phyloP scores from a whole-genome alignment of 2,888 invertebrate genomes.

The Phymatocera aterrima region DNA sequence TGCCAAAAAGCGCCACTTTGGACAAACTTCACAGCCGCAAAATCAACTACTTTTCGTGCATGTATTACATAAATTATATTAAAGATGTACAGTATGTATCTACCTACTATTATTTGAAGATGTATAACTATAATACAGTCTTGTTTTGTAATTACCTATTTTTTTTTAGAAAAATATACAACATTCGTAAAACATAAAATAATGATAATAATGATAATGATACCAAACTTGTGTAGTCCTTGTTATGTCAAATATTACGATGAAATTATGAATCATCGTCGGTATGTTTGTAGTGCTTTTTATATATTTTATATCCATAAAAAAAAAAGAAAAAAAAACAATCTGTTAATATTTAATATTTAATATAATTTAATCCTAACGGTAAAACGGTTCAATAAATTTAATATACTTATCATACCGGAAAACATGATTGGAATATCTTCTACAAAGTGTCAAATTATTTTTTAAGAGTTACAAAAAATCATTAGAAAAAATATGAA shows the following conservation, averaged over 20 bases:
- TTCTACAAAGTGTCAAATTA: conserved; percentile 20
- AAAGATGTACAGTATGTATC: no score
- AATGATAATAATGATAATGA: no score
- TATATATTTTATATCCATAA: conserved; percentile 44
- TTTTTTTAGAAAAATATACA: conserved; percentile 43
- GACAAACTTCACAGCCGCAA: not conserved
- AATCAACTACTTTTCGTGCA: not conserved
- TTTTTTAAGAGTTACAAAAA: conserved; percentile 18
- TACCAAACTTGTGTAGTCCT: conserved; percentile 27
- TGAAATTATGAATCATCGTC: conserved; percentile 26
- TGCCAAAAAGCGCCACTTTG: no score
- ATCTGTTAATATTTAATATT: conserved; percentile 25
- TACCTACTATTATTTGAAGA: no score
- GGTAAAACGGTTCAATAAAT: conserved; percentile 6
- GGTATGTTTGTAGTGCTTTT: conserved; percentile 44
- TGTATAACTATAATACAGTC: conserved; percentile 19
- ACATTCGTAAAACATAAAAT: conserved; percentile 26
- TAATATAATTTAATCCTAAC: not conserved
- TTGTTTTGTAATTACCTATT: conserved; percentile 40
- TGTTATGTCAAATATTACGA: conserved; percentile 33
- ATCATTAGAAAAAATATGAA: not conserved
- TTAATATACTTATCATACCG: conserved; percentile 18
- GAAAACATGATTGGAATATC: conserved; percentile 30
- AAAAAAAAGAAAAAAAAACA: no score
- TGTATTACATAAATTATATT: conserved; percentile 16